phyloP scores from a whole-genome alignment of 2,888 invertebrate genomes.

The Cryptops parisi region DNA sequence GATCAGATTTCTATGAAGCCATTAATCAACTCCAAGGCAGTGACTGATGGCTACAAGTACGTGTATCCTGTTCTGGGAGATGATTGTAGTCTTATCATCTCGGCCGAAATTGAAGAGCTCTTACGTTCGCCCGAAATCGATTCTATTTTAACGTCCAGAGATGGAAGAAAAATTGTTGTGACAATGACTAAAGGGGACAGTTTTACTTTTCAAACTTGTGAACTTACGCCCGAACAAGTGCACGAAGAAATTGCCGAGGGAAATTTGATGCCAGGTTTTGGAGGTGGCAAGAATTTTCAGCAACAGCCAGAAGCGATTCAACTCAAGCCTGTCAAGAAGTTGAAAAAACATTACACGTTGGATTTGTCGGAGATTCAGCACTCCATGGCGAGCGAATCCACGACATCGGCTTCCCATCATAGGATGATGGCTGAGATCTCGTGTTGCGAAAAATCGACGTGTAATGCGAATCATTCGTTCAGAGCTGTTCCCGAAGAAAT shows the following conservation, averaged over 20 bases:
- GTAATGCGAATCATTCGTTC: no score
- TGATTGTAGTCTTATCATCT: constrained; percentile 56
- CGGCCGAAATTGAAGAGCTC: constrained; percentile 56
- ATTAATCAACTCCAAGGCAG: background rate
- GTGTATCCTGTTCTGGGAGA: constrained; percentile 61
- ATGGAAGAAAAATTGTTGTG: constrained; percentile 16
- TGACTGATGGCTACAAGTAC: constrained; percentile 38
- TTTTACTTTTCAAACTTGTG: constrained; percentile 7
- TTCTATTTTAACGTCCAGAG: constrained; percentile 52
- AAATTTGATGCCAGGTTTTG: constrained; percentile 16
- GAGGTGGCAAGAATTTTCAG: constrained; percentile 14
- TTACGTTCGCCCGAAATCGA: constrained; percentile 60
- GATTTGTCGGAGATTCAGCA: constrained; percentile 8
- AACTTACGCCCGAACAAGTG: constrained; percentile 14
- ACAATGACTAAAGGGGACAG: constrained; percentile 1
- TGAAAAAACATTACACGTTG: background rate
- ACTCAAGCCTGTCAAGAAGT: background rate
- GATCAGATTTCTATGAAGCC: constrained; percentile 17
- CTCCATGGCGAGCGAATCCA: background rate
- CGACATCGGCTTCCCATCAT: background rate
- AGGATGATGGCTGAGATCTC: no score
- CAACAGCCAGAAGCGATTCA: background rate
- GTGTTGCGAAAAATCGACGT: background rate
- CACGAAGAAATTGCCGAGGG: constrained; percentile 17
- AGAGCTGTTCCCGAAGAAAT: background rate